Base-by-base conservation (phyloP, 1,140 invertebrate genomes). In the Bombus waltoni region DNA sequence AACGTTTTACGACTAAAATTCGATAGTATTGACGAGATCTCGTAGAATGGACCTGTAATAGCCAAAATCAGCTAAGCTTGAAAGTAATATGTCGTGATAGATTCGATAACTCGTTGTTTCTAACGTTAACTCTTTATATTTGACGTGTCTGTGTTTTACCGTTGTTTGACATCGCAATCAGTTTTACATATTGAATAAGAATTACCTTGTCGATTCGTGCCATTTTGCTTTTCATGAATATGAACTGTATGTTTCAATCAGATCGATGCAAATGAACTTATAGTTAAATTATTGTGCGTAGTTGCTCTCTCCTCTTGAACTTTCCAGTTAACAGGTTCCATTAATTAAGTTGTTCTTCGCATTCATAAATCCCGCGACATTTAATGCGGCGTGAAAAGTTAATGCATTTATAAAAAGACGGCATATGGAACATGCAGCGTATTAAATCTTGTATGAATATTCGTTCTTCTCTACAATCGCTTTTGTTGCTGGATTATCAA, bases 111-210 rank as follows among this genome's bases (percentile, higher is more conserved):
- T 78, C 66, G 73, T 74, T 38, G 32, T 35, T 44, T 57, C 40
- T 47, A 2, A 73, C 18, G 5, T 53, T 53, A 53, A 53, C 47
- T 53, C 47, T 15, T 81, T 66, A 68, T 59, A 38, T 18, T 66
- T 42, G 25, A 35, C 32, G 18, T 32, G 5, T 71, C 3, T 62
- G 0, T 40, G 15, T 25, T 66, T 73, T 57, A 38, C 53, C 73
- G 5, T 74, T 62, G n/a, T 47, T 53, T 66, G 53, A 18, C 66
- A 47, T 13, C 73, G 13, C 47, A 66, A 85, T 73, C 44, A 62
- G 71, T 81, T 88, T 89, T 88, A 81, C 78, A 85, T 85, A 88
- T 85, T 85, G 71, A 77, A n/a, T 42, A 32, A 65, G 25, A 18
- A 74, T 87, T 53, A n/a, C 18, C 9, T 66, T 32, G 25, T 65